Percentiles rank a stretch among this genome's conserved stretches.
phyloP scores from a whole-genome alignment of 30 jellyfish, hydroid and myxozoan species.

The Mastigias papua region DNA sequence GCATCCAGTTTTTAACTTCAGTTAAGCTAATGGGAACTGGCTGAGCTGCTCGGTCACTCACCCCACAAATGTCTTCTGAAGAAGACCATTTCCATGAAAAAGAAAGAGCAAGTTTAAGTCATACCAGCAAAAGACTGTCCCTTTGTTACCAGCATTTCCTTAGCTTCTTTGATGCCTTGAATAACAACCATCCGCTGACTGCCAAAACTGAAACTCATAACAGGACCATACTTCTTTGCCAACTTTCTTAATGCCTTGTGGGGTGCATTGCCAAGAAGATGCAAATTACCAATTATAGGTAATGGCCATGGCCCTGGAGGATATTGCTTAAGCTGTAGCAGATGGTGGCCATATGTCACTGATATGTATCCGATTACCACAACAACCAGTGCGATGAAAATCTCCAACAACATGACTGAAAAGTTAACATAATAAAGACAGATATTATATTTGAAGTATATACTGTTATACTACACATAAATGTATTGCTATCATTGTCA shows the following conservation, averaged over 20 bases:
- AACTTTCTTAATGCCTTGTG: conserved; percentile 19
- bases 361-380: not conserved
- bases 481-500: no score
- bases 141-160: conserved; percentile 46
- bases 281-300: conserved; percentile 91
- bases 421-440: not conserved
- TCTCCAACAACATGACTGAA: conserved; percentile 11
- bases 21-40: no score
- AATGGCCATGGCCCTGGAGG: conserved; percentile 97
- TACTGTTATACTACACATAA: no score
- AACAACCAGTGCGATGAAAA: not conserved
- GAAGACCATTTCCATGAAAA: no score
- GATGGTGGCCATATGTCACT: conserved; percentile 39
- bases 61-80: no score
- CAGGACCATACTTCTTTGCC: conserved; percentile 40
- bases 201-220: conserved; percentile 58
- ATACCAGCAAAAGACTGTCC: conserved; percentile 34
- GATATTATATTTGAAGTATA: no score
- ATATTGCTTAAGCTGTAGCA: conserved; percentile 36
- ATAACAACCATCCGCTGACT: conserved; percentile 49
- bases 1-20: no score
- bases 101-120: no score
- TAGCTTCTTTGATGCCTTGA: conserved; percentile 33
- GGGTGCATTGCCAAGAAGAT: conserved; percentile 44
- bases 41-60: no score